Base-by-base conservation (phyloP, 2,113 vertebrate species). In the Nycticorax nycticorax region DNA sequence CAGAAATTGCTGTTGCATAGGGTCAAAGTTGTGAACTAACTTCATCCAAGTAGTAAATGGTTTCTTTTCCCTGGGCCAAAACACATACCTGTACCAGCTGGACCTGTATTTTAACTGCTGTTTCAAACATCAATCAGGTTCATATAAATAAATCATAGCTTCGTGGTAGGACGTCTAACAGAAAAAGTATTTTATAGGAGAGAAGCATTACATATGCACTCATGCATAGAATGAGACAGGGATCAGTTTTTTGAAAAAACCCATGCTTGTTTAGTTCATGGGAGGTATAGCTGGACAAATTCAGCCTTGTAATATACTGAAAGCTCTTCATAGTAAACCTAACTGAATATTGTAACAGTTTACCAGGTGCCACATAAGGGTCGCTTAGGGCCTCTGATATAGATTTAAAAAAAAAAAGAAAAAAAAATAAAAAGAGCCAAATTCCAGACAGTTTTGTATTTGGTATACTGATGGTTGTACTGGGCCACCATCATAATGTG, bases 191-290 rank as follows among this genome's bases (percentile, higher is more conserved):
- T 39, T 74, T 63, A 48, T 55, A 56, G 14, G 33, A 48, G 8
- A 60, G 8, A 80, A 86, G 14, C 1, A 30, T 80, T 86, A 37
- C 3, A 21, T 41, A 57, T 28, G 3, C 5, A 76, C 0, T 27
- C 4, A 60, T 74, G 8, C 9, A 14, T 5, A 26, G 20, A 69
- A 72, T 53, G 16, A 57, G 56, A 26, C 2, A 41, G 3, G 9
- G 26, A 37, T 45, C 8, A 18, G 4, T 3, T 24, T 59, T 30
- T 8, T 2, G 5, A 22, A 68, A 64, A 45, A 47, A 21, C 9
- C 0, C 6, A 16, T 6, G 33, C 1, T 16, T 52, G 0, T 43
- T 85, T 56, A 62, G 12, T 12, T 75, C 10, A 35, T 53, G 14
- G 11, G 14, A 33, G 5, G 3, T 78, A 66, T 6, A 74, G 4